A percentile compares a stretch with the other conserved stretches of the same genome.
Evolutionary conservation across 53 echinoderm and acorn worm species (phyloP).

Genomic region (Echinometra lucunter): DNA sequence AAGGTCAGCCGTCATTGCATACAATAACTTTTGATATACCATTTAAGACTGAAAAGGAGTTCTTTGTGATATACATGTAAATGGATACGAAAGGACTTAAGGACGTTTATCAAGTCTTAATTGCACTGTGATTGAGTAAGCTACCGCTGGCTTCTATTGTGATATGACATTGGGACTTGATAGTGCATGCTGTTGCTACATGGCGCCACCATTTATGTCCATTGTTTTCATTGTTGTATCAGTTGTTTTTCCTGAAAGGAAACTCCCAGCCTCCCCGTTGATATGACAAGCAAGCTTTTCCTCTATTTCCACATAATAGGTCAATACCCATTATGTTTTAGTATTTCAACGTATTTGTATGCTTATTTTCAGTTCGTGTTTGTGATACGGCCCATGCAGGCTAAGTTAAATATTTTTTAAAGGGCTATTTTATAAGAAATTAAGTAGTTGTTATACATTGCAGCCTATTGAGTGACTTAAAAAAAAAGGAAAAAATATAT

Average conservation of each 20-base stretch:
- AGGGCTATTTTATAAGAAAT: neutral
- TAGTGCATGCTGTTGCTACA: neutral
- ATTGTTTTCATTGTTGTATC: slow-evolving; percentile 40
- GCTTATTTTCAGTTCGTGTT: neutral
- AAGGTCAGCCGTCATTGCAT: no score
- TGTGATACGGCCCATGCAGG: neutral
- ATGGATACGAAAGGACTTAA: no score
- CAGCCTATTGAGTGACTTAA: no score
- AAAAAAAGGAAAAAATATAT: no score
- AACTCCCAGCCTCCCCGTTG: slow-evolving; percentile 23
- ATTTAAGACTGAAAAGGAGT: no score
- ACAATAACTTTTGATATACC: no score
- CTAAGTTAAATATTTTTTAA: neutral
- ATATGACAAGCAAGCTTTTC: slow-evolving; percentile 30
- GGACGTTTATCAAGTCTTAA: neutral
- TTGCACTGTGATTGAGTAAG: neutral
- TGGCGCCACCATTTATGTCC: slow-evolving; percentile 26
- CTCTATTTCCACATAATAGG: slow-evolving; percentile 32
- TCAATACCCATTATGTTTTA: neutral
- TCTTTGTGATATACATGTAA: no score
- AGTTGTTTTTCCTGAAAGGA: slow-evolving; percentile 34
- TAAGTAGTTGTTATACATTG: neutral
- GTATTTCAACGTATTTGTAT: neutral
- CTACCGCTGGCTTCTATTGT: neutral
- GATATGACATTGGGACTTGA: slow-evolving; percentile 18